Conservation (phyloP, 2,888 invertebrate genomes). For the Morinoia aosen region DNA sequence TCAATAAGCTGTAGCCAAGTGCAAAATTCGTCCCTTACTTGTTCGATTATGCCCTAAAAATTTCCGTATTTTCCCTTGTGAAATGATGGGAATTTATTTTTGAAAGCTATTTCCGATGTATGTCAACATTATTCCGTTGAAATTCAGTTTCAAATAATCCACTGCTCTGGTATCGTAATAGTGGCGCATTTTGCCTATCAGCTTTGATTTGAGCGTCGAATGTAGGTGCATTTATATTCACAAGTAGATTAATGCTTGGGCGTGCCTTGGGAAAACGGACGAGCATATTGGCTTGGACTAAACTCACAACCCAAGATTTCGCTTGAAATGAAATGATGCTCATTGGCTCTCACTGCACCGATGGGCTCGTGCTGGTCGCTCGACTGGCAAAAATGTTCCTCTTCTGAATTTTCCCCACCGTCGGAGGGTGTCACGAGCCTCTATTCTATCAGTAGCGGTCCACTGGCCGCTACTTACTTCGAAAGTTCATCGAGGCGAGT, state of each 20-base stretch:
- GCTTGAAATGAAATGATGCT: not conserved
- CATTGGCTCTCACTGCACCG: not conserved
- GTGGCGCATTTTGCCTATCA: not conserved
- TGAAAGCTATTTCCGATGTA: no score
- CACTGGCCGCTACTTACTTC: not conserved
- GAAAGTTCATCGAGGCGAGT: constrained; percentile 7
- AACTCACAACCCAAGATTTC: not conserved
- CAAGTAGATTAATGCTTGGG: not conserved
- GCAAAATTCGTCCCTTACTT: no score
- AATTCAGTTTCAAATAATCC: not conserved
- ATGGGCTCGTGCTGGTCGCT: constrained; percentile 32
- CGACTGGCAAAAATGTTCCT: not conserved
- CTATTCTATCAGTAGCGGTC: not conserved
- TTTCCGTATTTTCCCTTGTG: no score
- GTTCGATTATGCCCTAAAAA: no score
- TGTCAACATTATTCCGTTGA: no score
- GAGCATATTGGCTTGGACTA: not conserved
- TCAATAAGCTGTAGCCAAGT: no score
- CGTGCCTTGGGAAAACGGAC: not conserved
- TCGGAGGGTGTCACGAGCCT: not conserved
- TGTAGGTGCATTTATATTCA: not conserved
- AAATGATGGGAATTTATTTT: no score
- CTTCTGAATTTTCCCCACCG: not conserved
- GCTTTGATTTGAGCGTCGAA: not conserved
- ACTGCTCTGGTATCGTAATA: not conserved